A percentile compares a stretch with the other conserved stretches of the same genome.
phyloP scores from a whole-genome alignment of 2,113 vertebrate genomes.

The Peromyscus californicus region DNA sequence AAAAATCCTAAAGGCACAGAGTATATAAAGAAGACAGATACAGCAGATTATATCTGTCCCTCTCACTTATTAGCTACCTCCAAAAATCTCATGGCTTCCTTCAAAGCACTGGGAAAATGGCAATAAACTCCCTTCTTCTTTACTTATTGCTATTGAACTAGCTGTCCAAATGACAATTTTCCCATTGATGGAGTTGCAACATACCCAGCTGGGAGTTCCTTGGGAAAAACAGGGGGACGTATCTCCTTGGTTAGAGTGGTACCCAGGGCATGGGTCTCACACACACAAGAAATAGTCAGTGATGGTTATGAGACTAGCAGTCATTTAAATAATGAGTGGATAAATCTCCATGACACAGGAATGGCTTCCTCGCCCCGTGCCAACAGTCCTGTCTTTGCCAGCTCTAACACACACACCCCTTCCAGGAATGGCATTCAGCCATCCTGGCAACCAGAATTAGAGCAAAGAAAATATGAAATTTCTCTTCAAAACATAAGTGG shows the following conservation, averaged over 20 bases:
- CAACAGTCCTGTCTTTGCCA: constrained; percentile 87
- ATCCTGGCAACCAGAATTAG: constrained; percentile 90
- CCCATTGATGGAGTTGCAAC: background rate
- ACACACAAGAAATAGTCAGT: constrained; percentile 30
- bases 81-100: background rate
- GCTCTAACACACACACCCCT: constrained; percentile 88
- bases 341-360: constrained; percentile 89
- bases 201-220: background rate
- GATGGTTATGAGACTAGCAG: constrained; percentile 62
- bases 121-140: background rate
- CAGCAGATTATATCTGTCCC: background rate
- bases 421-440: constrained; percentile 91
- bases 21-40: constrained; percentile 33
- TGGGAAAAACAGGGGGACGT: background rate
- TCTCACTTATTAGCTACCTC: background rate
- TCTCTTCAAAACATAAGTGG: constrained; percentile 91
- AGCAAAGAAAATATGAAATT: constrained; percentile 92
- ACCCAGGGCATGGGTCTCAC: constrained; percentile 32
- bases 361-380: constrained; percentile 89
- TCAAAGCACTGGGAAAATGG: background rate
- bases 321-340: constrained; percentile 77
- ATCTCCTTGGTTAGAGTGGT: constrained; percentile 42
- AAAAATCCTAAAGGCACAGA: constrained; percentile 37
- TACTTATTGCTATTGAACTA: background rate
- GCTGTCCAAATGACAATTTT: constrained; percentile 18